Evolutionary conservation across 2,888 invertebrate species (phyloP).

Genomic region (Lithodes maja): DNA sequence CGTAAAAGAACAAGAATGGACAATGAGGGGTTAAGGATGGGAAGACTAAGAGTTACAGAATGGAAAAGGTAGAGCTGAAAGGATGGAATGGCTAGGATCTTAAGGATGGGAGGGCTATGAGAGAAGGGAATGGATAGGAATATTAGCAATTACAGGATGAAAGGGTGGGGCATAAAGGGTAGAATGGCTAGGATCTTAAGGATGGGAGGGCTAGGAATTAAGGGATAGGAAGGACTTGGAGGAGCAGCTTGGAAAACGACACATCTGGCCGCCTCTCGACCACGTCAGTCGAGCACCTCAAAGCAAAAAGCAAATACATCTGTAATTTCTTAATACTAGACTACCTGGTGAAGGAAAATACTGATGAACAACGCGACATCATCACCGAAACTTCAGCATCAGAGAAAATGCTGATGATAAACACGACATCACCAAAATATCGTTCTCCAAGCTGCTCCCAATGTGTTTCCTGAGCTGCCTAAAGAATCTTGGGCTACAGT

Average conservation of each 20-base stretch:
- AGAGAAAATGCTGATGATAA: no score
- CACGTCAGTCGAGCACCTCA: background rate
- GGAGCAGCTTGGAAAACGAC: constrained; percentile 1
- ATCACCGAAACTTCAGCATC: background rate
- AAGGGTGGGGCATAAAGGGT: background rate
- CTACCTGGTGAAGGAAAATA: background rate
- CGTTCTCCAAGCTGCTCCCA: constrained; percentile 35
- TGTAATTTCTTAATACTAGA: constrained; percentile 8
- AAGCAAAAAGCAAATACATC: background rate
- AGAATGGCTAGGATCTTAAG: background rate
- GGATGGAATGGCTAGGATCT: background rate
- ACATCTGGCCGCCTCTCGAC: background rate
- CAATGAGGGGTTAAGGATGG: no score
- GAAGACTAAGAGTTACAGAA: no score
- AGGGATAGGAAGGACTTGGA: constrained; percentile 11
- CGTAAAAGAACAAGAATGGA: no score
- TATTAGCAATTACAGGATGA: background rate
- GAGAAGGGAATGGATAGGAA: background rate
- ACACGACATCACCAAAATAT: background rate
- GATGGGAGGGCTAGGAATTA: background rate
- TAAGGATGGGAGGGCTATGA: background rate
- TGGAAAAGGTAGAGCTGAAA: no score
- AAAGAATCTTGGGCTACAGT: constrained; percentile 43
- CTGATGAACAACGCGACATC: background rate
- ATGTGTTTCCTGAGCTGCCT: constrained; percentile 69